Conservation (phyloP, 2,113 vertebrate species). For the Origma solitaria region DNA sequence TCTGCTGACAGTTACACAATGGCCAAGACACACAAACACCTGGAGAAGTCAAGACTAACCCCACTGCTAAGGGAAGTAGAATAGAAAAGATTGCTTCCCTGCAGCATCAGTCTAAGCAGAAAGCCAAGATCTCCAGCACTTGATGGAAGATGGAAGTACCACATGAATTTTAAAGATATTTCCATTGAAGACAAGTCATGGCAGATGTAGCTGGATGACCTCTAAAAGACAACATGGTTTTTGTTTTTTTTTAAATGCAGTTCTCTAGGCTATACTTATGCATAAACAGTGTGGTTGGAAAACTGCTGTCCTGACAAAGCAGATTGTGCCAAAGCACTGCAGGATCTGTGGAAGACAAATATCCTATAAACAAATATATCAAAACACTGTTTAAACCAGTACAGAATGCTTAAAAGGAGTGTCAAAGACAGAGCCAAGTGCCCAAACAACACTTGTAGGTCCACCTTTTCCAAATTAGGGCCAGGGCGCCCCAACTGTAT, state of each 20-base stretch:
- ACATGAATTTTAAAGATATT: neutral
- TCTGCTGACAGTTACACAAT: neutral
- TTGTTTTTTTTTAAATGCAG: neutral
- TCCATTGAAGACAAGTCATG: neutral
- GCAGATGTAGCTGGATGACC: neutral
- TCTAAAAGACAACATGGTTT: neutral
- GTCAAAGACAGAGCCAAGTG: neutral
- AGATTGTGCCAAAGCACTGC: neutral
- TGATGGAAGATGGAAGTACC: neutral
- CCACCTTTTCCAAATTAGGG: neutral
- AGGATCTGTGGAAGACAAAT: neutral
- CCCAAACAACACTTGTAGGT: neutral
- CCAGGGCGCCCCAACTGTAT: accelerated
- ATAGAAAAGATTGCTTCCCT: neutral
- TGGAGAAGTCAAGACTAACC: neutral
- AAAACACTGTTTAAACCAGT: neutral
- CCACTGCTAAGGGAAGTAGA: neutral
- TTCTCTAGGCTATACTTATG: neutral
- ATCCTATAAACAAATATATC: neutral
- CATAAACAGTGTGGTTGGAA: neutral
- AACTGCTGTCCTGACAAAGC: neutral
- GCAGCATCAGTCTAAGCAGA: neutral
- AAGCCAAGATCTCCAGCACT: neutral
- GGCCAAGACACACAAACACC: neutral
- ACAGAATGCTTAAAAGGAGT: neutral